Percentiles rank a stretch among this genome's conserved stretches.
Evolutionary conservation across 1,140 invertebrate species (phyloP).

Genomic region (Heliconius congener): DNA sequence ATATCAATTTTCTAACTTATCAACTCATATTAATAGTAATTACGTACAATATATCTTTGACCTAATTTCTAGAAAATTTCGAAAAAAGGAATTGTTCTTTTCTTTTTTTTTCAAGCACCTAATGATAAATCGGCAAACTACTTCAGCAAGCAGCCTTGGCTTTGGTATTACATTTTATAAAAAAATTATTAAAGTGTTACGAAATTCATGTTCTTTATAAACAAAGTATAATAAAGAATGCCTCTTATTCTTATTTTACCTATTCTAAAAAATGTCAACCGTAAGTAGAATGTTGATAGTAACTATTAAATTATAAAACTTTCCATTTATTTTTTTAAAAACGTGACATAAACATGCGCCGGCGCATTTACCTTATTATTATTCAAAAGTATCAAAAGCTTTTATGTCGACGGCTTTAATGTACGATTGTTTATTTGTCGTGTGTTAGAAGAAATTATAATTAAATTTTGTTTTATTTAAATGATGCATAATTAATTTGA

Average conservation of each 20-base stretch:
- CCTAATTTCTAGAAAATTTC: background rate
- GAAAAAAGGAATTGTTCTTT: background rate
- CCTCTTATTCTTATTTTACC: no score
- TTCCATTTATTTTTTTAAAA: background rate
- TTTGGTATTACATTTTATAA: no score
- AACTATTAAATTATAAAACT: no score
- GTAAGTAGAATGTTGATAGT: no score
- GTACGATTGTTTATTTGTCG: background rate
- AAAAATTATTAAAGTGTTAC: no score
- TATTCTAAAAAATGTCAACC: no score
- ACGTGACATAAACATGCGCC: conserved; percentile 23
- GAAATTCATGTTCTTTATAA: no score
- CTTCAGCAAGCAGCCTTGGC: no score
- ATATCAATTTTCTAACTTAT: background rate
- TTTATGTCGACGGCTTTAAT: conserved; percentile 14
- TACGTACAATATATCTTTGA: no score
- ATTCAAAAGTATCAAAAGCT: conserved; percentile 24
- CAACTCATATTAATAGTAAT: background rate
- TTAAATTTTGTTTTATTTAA: conserved; percentile 11
- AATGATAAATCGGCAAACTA: no score
- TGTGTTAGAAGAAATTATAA: conserved; percentile 10
- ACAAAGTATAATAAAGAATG: no score
- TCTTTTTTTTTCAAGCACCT: no score
- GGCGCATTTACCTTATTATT: conserved; percentile 27
- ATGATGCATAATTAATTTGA: background rate